phyloP scores from a whole-genome alignment of 1,140 invertebrate species.

The Mizuhopecten yessoensis region DNA sequence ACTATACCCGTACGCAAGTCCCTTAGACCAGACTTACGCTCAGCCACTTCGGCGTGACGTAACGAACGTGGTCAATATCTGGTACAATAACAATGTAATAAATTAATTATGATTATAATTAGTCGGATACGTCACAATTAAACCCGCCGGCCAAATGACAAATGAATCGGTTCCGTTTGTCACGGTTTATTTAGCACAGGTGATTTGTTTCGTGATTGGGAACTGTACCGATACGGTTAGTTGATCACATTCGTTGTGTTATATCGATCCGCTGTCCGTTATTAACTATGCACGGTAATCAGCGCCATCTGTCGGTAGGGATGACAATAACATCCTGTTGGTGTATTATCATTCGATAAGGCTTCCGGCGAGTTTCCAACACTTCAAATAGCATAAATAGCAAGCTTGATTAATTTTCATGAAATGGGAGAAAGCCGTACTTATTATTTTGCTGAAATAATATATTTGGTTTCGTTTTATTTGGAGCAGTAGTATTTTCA shows the following conservation, averaged over 20 bases:
- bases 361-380: background rate
- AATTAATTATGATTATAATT: background rate
- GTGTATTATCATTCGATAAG: background rate
- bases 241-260: background rate
- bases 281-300: background rate
- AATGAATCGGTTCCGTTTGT: background rate
- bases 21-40: background rate
- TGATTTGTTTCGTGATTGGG: background rate
- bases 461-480: no score
- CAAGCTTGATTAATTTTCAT: no score
- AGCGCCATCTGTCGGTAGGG: background rate
- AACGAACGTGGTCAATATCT: background rate
- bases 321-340: background rate
- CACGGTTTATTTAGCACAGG: background rate
- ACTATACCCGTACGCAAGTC: no score
- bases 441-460: no score
- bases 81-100: background rate
- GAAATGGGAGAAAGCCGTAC: no score
- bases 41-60: background rate
- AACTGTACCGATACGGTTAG: background rate
- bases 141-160: background rate
- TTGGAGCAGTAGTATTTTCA: no score
- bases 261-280: background rate
- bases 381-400: no score
- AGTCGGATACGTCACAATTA: background rate